A percentile compares a stretch with the other conserved stretches of the same genome.
These are phyloP conservation scores for Magallana ariakensis DNA, from an alignment of 1,140 invertebrate species.

Conservation along the genomic window DNA sequence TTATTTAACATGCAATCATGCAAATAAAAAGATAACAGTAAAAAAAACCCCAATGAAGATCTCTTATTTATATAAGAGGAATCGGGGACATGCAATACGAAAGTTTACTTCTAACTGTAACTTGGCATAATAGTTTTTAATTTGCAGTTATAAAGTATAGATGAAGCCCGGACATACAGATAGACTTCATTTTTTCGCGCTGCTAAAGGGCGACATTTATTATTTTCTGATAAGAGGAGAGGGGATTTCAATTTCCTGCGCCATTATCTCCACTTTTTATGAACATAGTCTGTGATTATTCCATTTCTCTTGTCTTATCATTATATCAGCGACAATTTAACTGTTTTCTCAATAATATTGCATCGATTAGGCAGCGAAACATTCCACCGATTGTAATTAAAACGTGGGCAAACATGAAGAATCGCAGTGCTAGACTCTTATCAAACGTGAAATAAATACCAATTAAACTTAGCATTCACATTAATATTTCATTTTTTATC, in stretches of 20 bases:
- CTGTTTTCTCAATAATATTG: neutral
- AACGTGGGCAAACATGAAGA: neutral
- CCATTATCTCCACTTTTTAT: neutral
- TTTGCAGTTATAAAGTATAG: too few species aligned
- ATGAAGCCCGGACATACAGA: too few species aligned
- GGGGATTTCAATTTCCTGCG: neutral
- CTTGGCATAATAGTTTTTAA: too few species aligned
- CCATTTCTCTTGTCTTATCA: neutral
- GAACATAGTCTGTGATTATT: constrained; percentile 3
- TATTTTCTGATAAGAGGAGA: too few species aligned
- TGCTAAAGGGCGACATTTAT: too few species aligned
- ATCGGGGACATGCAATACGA: too few species aligned
- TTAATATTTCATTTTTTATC: constrained; percentile 25
- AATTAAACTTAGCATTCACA: constrained; percentile 20
- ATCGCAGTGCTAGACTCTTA: neutral
- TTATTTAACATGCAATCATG: too few species aligned
- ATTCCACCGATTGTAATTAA: neutral
- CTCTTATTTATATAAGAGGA: too few species aligned
- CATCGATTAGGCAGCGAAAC: neutral
- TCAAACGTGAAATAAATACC: constrained; percentile 22
- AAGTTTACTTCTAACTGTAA: too few species aligned
- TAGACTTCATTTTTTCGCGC: too few species aligned
- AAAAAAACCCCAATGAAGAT: too few species aligned
- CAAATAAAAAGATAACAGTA: too few species aligned
- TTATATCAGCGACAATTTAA: constrained; percentile 8